Conservation (phyloP, 2,888 invertebrate species). For the Tridacna crocea region DNA sequence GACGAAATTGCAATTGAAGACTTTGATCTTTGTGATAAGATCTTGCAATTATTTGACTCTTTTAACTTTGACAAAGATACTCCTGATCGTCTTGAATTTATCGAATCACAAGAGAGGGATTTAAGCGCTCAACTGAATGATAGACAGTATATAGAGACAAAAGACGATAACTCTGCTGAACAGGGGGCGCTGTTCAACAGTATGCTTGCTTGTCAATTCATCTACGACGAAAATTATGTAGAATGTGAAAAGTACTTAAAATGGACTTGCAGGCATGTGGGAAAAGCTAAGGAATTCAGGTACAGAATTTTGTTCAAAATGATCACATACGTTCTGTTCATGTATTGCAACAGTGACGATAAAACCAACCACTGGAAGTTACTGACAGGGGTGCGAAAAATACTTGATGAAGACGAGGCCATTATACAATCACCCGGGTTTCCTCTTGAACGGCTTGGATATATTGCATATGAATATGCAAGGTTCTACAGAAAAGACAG, state of each 20-base stretch:
- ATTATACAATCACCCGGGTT: neutral
- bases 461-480: neutral
- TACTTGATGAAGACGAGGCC: neutral
- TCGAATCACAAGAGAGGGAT: neutral
- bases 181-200: constrained; percentile 1
- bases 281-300: neutral
- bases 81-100: neutral
- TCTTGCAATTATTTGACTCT: neutral
- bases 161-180: neutral
- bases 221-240: neutral
- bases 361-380: neutral
- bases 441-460: neutral
- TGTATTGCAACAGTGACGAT: neutral
- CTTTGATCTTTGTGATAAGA: neutral
- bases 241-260: neutral
- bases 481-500: neutral
- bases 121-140: neutral
- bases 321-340: neutral
- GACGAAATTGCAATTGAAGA: neutral
- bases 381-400: neutral
- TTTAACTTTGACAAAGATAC: neutral
- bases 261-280: neutral
- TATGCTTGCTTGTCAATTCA: neutral
- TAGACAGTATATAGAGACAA: neutral
- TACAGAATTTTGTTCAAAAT: neutral